phyloP scores from a whole-genome alignment of 2,797 vertebrate genomes.

The Melanotaenia parkinsoni region DNA sequence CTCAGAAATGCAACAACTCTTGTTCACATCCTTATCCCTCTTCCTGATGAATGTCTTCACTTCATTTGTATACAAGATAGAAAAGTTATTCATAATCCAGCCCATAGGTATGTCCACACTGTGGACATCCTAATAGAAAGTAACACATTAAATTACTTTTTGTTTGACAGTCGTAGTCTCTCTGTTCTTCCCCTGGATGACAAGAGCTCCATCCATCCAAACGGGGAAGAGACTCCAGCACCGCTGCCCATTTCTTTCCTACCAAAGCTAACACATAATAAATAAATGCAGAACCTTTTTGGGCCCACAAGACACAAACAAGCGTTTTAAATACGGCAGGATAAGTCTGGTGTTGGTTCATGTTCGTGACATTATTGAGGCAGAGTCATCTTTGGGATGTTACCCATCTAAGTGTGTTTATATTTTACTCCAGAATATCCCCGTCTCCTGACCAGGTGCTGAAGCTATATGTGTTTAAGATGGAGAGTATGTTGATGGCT shows the following conservation, averaged over 20 bases:
- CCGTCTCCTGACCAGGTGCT: constrained; percentile 51
- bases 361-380: constrained; percentile 84
- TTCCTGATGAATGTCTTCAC: constrained; percentile 92
- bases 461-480: constrained; percentile 46
- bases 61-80: constrained; percentile 92
- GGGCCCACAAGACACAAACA: constrained; percentile 89
- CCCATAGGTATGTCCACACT: constrained; percentile 92
- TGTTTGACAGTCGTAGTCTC: constrained; percentile 97
- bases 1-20: constrained; percentile 79
- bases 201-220: constrained; percentile 95
- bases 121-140: constrained; percentile 91
- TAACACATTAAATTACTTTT: constrained; percentile 94
- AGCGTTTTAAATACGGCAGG: constrained; percentile 90
- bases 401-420: constrained; percentile 70
- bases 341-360: constrained; percentile 86
- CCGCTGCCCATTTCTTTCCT: constrained; percentile 85
- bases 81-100: constrained; percentile 93
- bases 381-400: constrained; percentile 63
- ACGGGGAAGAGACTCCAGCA: constrained; percentile 88
- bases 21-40: constrained; percentile 88
- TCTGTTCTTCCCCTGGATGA: constrained; percentile 89
- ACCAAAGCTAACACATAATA: constrained; percentile 95
- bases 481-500: constrained; percentile 32
- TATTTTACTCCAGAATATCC: constrained; percentile 56
- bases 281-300: constrained; percentile 94